Conservation (phyloP, 2,888 invertebrate species). For the Nezara viridula region DNA sequence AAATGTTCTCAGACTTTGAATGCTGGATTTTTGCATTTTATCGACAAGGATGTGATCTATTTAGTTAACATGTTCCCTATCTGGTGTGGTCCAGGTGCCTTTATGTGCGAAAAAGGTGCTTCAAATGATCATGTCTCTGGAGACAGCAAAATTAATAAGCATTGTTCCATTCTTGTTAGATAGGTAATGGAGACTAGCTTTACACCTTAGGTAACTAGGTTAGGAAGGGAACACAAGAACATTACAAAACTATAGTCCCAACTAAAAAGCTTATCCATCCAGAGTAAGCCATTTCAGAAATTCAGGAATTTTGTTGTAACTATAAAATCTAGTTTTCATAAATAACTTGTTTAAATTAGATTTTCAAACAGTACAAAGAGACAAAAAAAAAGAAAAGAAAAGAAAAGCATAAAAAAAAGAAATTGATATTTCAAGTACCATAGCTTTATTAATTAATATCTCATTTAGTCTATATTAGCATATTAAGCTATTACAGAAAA, state of each 20-base stretch:
- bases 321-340: not conserved
- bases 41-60: not conserved
- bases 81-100: not conserved
- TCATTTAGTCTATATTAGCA: not conserved
- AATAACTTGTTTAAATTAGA: not conserved
- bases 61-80: not conserved
- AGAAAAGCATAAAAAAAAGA: not conserved
- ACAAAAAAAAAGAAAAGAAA: not conserved
- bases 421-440: not conserved
- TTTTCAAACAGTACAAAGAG: not conserved
- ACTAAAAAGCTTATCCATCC: no score
- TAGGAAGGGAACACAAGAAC: no score
- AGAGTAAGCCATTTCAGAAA: no score
- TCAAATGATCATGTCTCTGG: not conserved
- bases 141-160: no score
- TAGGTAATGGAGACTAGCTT: no score
- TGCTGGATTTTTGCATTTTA: not conserved
- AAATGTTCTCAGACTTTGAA: slow-evolving; percentile 4
- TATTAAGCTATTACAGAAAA: not conserved
- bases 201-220: no score
- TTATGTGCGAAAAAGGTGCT: not conserved
- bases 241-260: no score
- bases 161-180: no score
- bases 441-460: slow-evolving; percentile 3
- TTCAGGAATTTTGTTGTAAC: not conserved